Evolutionary conservation across 2,113 vertebrate genomes (phyloP).

Genomic region (Bungarus multicinctus): DNA sequence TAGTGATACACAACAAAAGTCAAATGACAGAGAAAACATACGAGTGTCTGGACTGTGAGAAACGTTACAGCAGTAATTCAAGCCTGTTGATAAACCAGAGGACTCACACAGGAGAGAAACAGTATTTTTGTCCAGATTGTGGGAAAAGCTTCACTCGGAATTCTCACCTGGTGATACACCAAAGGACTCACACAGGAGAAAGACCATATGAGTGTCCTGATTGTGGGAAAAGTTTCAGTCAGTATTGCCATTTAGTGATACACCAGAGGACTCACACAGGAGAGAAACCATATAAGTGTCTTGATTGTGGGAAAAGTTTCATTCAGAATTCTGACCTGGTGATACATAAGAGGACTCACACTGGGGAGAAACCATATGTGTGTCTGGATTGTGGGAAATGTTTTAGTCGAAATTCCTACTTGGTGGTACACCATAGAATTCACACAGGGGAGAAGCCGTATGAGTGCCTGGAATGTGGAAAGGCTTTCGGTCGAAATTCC

Average conservation of each 20-base stretch:
- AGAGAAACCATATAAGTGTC: background rate
- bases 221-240: background rate
- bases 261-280: background rate
- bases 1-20: background rate
- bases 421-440: background rate
- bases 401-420: background rate
- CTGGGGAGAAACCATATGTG: background rate
- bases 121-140: background rate
- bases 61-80: background rate
- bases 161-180: background rate
- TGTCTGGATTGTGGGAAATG: background rate
- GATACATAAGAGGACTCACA: background rate
- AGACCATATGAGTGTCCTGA: background rate
- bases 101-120: background rate
- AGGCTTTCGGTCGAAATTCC: background rate
- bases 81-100: background rate
- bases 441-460: background rate
- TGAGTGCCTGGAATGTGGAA: background rate
- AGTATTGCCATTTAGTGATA: background rate
- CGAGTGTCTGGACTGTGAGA: background rate
- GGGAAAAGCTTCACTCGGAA: background rate
- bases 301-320: background rate
- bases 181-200: background rate
- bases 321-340: background rate
- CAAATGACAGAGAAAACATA: background rate